Evolutionary conservation across 2,113 vertebrate genomes (phyloP), one percentile per base, ranked within the genome.

Genomic region (Leptodactylus fuscus): DNA sequence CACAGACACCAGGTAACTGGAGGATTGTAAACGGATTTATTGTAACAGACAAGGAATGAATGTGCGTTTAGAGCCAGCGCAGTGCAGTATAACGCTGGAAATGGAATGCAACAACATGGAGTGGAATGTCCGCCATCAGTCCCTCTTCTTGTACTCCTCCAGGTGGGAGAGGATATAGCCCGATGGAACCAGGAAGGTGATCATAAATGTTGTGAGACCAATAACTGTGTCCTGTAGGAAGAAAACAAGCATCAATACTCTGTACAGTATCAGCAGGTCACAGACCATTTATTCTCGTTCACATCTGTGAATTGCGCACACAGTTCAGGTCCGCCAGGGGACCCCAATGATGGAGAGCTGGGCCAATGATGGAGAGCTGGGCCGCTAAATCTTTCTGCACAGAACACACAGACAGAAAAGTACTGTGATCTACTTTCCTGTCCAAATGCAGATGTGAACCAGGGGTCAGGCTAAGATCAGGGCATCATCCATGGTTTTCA

Each of bases 111-210:
- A 24, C 3, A 73, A 49, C 18, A 20, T 8, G 0, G 22, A 11
- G 27, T 5, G 65, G 11, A 44, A 60, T 27, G 46, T 80, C 32
- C 11, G 34, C 10, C 1, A 36, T 93, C 85, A 93, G 4, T 90
- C 89, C 65, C 75, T 80, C 62, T 88, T 90, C 89, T 90, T 92
- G 88, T 92, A 93, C 81, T 0, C 71, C 4, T 91, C 89, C 85
- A 93, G 36, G 44, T 93, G 77, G 3, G 88, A 46, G 55, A 93
- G 53, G 74, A 93, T 20, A 88, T 89, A 93, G 75, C 87, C 89
- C 0, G 88, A 1, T 0, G 91, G 92, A 51, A 75, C 27, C 29
- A 93, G 34, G 81, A 90, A 71, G 18, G 84, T 55, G 34, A 90
- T 0, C 69, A 91, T 87, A 67, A 90, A 88, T 53, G 86, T 27